Evolutionary conservation across 2,888 invertebrate species (phyloP), one percentile per base, ranked within the genome.

Genomic region (Hoplodrina ambigua): DNA sequence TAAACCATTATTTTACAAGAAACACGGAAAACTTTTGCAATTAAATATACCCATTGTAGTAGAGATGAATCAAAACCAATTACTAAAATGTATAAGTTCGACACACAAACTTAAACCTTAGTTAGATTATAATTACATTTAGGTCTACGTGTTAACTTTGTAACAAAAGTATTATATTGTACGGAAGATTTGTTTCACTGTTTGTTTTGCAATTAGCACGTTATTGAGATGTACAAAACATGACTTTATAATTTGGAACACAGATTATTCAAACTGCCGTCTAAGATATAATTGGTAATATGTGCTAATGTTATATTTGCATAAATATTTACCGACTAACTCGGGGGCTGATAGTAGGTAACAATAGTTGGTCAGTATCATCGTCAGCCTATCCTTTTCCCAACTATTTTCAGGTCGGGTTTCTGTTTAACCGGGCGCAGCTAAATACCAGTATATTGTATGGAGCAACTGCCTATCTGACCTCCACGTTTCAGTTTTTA

Each of bases 221-320:
- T 75, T 50, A 66, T 70, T 63, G 53, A 52, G 61, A 56, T 60
- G 64, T 75, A 65, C 61, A 69, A 64, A 78, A 70, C 78, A 75
- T 69, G 75, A 74, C 56, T 74, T 56, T 63, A 46, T 61, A 50
- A 79, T 79, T 76, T 79, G 44, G 59, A 57, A 62, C 19, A 67
- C 1, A 46, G 55, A 55, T 67, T 62, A 73, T 76, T 62, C 53
- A 58, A 33, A 62, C 33, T 33, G 25, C 25, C 30, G 25, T 60
- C 20, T 63, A 30, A 60, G n/a, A 54, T 57, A 57, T 46, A 57
- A 67, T 54, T 33, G 53, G n/a, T 75, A 75, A 41, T 49, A 67
- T 37, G 19, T 75, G 41, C 30, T 11, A 33, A 53, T 62, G 17
- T 61, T 61, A 19, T n/a, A 46, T 49, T 52, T 30, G 6, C 17